Percentiles rank a stretch among this genome's conserved stretches.
phyloP scores from a whole-genome alignment of 2,113 vertebrate species.

The Dicentrarchus labrax region DNA sequence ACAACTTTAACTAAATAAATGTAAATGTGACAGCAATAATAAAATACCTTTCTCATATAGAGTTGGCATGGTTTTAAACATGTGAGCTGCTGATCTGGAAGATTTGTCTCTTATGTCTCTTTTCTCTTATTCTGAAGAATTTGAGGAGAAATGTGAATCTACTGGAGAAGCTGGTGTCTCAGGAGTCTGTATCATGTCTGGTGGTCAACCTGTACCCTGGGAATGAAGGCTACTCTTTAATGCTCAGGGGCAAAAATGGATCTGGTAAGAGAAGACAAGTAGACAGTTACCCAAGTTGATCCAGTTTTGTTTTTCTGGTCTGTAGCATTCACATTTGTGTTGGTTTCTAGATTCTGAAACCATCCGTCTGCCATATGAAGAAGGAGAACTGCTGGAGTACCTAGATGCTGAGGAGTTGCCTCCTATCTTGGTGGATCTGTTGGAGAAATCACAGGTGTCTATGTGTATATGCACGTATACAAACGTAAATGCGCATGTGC shows the following conservation, averaged over 20 bases:
- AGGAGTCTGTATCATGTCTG: slow-evolving; percentile 95
- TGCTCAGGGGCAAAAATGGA: slow-evolving; percentile 99
- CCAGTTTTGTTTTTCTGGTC: neutral
- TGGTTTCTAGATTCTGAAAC: slow-evolving; percentile 93
- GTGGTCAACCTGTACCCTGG: slow-evolving; percentile 98
- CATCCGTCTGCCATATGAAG: slow-evolving; percentile 97
- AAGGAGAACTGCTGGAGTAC: slow-evolving; percentile 96
- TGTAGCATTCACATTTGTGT: slow-evolving; percentile 4
- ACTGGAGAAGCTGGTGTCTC: slow-evolving; percentile 97
- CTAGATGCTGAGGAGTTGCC: slow-evolving; percentile 97
- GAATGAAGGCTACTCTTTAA: slow-evolving; percentile 98
- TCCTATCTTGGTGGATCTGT: slow-evolving; percentile 97
- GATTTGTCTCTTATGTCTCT: slow-evolving; percentile 9
- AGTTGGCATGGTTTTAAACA: neutral
- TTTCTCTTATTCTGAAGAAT: slow-evolving; percentile 86
- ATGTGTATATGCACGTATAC: neutral
- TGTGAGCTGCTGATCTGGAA: neutral
- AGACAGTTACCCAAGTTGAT: neutral
- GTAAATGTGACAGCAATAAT: neutral
- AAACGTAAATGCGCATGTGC: neutral
- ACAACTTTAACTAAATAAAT: neutral
- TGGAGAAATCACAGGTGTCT: slow-evolving; percentile 98
- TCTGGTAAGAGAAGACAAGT: slow-evolving; percentile 87
- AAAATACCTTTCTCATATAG: neutral
- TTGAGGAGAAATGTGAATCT: slow-evolving; percentile 99